phyloP scores from a whole-genome alignment of 1,140 invertebrate species.

The Drosophila pallidifrons region DNA sequence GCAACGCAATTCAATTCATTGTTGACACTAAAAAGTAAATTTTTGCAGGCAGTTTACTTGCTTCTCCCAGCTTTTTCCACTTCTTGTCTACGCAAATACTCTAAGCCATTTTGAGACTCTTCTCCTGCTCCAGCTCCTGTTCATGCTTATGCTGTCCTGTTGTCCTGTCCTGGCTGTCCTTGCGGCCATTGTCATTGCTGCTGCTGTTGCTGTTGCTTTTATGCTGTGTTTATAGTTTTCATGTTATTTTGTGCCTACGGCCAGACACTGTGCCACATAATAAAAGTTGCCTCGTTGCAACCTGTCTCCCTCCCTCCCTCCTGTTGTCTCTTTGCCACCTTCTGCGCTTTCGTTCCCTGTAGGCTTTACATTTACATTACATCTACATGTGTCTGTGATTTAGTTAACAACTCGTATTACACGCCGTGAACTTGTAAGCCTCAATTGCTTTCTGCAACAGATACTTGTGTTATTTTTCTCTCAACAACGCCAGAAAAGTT shows the following conservation, averaged over 20 bases:
- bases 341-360: constrained; percentile 4
- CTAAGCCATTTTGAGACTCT: constrained; percentile 38
- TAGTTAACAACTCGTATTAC: constrained; percentile 53
- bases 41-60: not conserved
- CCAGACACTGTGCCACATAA: constrained; percentile 36
- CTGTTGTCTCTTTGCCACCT: not conserved
- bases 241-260: constrained; percentile 51
- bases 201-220: constrained; percentile 38
- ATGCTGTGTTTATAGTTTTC: constrained; percentile 57
- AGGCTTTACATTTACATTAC: constrained; percentile 32
- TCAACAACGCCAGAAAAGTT: not conserved
- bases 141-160: constrained; percentile 1
- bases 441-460: constrained; percentile 38
- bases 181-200: constrained; percentile 33
- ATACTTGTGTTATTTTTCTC: constrained; percentile 27
- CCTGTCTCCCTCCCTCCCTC: not conserved
- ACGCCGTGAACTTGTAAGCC: constrained; percentile 37
- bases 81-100: constrained; percentile 45
- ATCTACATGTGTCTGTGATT: constrained; percentile 38
- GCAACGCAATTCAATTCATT: constrained; percentile 68
- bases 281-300: constrained; percentile 39
- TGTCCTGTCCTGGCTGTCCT: constrained; percentile 24
- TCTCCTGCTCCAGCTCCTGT: not conserved
- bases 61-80: not conserved
- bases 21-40: constrained; percentile 70